Conservation (phyloP, 1,140 invertebrate species). For the Drosophila willistoni region DNA sequence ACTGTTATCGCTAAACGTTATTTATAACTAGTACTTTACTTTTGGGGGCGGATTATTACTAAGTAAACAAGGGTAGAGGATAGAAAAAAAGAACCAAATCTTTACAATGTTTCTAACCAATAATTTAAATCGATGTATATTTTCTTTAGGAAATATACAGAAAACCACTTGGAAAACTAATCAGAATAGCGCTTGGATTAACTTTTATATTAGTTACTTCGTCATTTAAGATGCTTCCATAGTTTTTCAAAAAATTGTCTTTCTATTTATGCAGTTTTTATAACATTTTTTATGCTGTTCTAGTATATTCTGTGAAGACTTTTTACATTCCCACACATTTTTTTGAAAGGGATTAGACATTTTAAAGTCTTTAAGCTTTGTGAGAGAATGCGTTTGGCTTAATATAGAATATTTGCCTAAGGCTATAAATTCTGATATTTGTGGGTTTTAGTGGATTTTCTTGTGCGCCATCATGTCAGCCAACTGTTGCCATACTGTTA, state of each 20-base stretch:
- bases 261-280: no score
- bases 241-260: no score
- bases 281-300: no score
- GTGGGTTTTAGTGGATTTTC: constrained; percentile 25
- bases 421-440: constrained; percentile 61
- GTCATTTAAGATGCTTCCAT: no score
- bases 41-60: not conserved
- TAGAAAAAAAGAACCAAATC: no score
- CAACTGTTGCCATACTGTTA: constrained; percentile 48
- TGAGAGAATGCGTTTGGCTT: constrained; percentile 9
- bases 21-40: constrained; percentile 43
- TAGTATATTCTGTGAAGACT: not conserved
- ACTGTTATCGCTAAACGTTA: constrained; percentile 67
- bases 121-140: no score
- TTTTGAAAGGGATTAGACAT: constrained; percentile 44
- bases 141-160: no score
- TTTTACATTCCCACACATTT: constrained; percentile 10
- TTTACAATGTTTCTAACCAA: no score
- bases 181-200: no score
- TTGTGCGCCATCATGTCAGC: constrained; percentile 28
- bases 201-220: no score
- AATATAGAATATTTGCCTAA: constrained; percentile 28
- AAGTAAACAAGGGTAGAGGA: no score
- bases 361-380: constrained; percentile 39
- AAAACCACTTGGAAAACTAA: no score